Conservation (phyloP, 1,140 invertebrate genomes). For the Tetraneura akinire region DNA sequence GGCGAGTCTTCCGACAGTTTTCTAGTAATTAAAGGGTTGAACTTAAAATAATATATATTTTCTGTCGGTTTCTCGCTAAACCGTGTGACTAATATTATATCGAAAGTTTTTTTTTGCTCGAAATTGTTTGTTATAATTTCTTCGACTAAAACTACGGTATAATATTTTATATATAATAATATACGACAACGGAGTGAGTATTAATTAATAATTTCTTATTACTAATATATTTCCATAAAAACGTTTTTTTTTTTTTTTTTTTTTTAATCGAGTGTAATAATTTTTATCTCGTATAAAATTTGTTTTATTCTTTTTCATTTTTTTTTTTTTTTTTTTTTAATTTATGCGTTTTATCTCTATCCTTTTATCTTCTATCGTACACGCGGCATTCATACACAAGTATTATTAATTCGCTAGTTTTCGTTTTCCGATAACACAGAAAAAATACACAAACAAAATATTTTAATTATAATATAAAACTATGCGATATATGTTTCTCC, state of each 20-base stretch:
- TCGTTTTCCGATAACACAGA: too few relatives aligned
- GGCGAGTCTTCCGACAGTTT: background rate
- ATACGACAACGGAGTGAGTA: too few relatives aligned
- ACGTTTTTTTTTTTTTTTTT: too few relatives aligned
- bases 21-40: constrained; percentile 24
- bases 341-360: too few relatives aligned
- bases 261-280: background rate
- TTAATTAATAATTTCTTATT: background rate
- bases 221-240: background rate
- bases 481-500: too few relatives aligned
- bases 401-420: too few relatives aligned
- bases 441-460: too few relatives aligned
- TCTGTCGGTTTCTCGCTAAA: background rate
- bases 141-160: background rate
- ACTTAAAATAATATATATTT: constrained; percentile 27
- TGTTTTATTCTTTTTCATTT: too few relatives aligned
- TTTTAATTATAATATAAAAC: too few relatives aligned
- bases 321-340: too few relatives aligned
- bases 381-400: too few relatives aligned
- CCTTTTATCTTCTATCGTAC: too few relatives aligned
- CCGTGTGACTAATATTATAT: constrained; percentile 2
- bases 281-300: background rate
- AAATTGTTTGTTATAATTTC: background rate
- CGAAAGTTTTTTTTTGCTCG: constrained; percentile 1
- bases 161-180: background rate